phyloP scores from a whole-genome alignment of 2,888 invertebrate species.

The Eupithecia tripunctaria region DNA sequence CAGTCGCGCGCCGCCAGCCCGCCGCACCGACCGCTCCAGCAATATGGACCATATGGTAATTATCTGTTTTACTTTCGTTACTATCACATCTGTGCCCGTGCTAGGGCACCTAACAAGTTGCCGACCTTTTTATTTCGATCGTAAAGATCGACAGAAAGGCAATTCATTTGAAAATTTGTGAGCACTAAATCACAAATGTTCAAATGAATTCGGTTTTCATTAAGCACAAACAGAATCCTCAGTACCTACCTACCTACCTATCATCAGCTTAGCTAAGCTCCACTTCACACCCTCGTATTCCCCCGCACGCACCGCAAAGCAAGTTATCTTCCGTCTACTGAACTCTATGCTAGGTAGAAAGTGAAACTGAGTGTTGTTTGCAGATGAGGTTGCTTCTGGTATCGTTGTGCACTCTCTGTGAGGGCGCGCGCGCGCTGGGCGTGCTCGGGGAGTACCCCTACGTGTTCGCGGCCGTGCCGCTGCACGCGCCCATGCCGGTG shows the following conservation, averaged over 20 bases:
- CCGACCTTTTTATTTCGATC: not conserved
- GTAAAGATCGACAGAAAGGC: not conserved
- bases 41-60: constrained; percentile 49
- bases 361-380: not conserved
- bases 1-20: constrained; percentile 43
- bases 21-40: constrained; percentile 34
- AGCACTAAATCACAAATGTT: too few species aligned
- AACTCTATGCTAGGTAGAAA: too few species aligned
- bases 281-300: not conserved
- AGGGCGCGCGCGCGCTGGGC: constrained; percentile 48
- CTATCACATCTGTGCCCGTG: not conserved
- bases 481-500: constrained; percentile 68
- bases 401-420: constrained; percentile 42
- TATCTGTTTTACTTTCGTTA: constrained; percentile 16
- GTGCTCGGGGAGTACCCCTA: constrained; percentile 57
- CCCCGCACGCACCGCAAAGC: not conserved
- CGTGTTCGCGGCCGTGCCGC: constrained; percentile 68
- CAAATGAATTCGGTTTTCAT: too few species aligned
- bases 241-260: too few species aligned
- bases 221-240: too few species aligned
- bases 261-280: too few species aligned
- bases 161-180: too few species aligned
- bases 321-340: too few species aligned
- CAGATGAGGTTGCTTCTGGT: constrained; percentile 60
- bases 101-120: not conserved